Conservation (phyloP, 2,797 vertebrate species). For the Anguilla marmorata region DNA sequence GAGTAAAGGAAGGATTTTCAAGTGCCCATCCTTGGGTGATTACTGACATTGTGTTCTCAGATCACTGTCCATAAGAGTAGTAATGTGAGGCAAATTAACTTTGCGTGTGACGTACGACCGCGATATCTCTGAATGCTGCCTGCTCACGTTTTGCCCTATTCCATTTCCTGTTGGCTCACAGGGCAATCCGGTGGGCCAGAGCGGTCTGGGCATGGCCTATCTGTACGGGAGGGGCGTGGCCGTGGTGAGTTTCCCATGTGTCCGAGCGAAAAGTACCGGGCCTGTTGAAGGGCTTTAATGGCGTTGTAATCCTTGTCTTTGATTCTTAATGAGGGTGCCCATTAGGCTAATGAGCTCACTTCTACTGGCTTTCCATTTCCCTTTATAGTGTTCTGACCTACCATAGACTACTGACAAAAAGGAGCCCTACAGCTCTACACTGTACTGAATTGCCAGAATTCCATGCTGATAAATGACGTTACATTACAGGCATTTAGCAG, state of each 20-base stretch:
- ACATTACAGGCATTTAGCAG: too few species aligned
- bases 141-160: neutral
- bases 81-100: neutral
- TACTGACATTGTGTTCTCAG: neutral
- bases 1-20: neutral
- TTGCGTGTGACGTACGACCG: neutral
- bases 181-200: slow-evolving; percentile 98
- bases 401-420: neutral
- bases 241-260: slow-evolving; percentile 77
- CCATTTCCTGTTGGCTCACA: slow-evolving; percentile 53
- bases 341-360: neutral
- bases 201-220: slow-evolving; percentile 97
- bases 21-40: neutral
- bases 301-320: neutral
- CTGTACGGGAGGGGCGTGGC: slow-evolving; percentile 93
- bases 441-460: neutral
- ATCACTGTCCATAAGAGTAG: neutral
- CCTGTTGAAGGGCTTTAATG: too few species aligned
- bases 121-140: neutral
- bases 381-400: neutral
- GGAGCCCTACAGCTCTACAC: neutral
- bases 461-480: neutral
- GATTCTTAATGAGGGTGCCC: neutral
- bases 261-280: neutral
- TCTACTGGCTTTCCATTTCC: neutral